Conservation (phyloP, 2,113 vertebrate species). For the Chionomys nivalis region DNA sequence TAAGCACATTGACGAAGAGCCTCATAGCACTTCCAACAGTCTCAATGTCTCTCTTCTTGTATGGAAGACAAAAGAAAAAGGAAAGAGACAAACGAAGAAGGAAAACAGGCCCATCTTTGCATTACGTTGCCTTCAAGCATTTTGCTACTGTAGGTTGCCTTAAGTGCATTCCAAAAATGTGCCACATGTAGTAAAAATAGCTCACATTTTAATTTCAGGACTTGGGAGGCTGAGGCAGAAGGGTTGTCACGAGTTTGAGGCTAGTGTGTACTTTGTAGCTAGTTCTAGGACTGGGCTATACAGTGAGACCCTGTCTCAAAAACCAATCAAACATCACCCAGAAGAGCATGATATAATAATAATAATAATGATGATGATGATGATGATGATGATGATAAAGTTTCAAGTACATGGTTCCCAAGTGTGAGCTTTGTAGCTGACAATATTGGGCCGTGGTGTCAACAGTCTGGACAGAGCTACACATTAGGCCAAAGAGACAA, state of each 20-base stretch:
- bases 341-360: not conserved
- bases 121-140: not conserved
- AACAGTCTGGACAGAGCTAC: not conserved
- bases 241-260: not conserved
- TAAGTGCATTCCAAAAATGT: not conserved
- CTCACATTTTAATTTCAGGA: not conserved
- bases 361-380: not conserved
- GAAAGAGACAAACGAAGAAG: not conserved
- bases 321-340: not conserved
- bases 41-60: not conserved
- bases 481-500: not conserved
- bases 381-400: not conserved
- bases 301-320: not conserved
- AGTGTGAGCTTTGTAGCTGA: not conserved
- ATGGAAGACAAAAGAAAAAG: not conserved
- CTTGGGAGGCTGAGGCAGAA: not conserved
- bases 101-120: constrained; percentile 13
- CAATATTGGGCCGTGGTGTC: not conserved
- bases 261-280: no score
- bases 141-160: not conserved
- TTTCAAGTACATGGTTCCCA: not conserved
- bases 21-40: not conserved
- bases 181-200: no score
- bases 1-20: constrained; percentile 1
- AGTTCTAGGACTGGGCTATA: not conserved